phyloP scores from a whole-genome alignment of 2,797 vertebrate genomes.

The Falco rusticolus region DNA sequence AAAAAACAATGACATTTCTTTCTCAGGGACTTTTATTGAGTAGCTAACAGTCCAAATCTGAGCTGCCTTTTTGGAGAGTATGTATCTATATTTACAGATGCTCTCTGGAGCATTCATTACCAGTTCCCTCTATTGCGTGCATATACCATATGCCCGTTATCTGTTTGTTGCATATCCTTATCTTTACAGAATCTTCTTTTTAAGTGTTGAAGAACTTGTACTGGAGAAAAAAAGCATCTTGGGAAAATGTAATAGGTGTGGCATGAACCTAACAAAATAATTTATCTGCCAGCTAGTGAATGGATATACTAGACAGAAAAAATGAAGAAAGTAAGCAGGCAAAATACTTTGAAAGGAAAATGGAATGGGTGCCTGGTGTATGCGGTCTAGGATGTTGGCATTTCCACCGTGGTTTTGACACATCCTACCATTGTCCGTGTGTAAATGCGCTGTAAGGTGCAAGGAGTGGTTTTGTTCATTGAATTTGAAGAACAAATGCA shows the following conservation, averaged over 20 bases:
- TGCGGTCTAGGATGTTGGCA: accelerated
- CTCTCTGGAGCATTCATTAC: neutral
- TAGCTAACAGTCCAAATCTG: neutral
- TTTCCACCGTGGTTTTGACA: neutral
- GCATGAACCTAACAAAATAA: neutral
- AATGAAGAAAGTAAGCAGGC: neutral
- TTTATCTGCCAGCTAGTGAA: neutral
- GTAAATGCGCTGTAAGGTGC: neutral
- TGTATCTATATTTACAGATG: neutral
- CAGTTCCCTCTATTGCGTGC: neutral
- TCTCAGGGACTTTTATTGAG: neutral
- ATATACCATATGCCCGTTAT: neutral
- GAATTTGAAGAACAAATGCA: neutral
- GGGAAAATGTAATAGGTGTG: neutral
- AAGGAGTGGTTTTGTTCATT: neutral
- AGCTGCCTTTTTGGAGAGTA: neutral
- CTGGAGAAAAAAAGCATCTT: neutral
- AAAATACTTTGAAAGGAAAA: neutral
- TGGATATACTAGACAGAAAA: neutral
- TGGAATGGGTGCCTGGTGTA: accelerated
- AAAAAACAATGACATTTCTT: neutral
- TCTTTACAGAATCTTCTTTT: neutral
- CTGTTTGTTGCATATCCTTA: neutral
- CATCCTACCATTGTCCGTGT: neutral
- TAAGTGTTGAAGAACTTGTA: neutral